Evolutionary conservation across 2,888 invertebrate species (phyloP).

Genomic region (Nowickia ferox): DNA sequence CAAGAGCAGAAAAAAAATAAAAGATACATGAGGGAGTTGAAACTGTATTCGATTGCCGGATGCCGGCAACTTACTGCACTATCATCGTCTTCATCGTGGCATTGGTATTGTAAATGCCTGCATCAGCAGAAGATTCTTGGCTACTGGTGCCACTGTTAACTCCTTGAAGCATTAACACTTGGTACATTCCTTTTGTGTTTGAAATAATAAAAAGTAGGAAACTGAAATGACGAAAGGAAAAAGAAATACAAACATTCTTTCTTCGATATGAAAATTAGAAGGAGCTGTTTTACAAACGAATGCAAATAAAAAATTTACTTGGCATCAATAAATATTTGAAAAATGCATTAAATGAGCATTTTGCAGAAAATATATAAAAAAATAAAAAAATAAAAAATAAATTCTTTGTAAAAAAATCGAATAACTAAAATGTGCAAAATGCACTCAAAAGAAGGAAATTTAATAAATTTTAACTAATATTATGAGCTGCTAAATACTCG

Average conservation of each 20-base stretch:
- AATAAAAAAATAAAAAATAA: neutral
- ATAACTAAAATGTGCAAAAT: neutral
- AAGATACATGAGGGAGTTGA: constrained; percentile 16
- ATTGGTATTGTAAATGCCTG: constrained; percentile 10
- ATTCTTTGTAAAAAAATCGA: neutral
- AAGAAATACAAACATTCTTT: constrained; percentile 36
- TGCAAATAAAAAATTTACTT: constrained; percentile 65
- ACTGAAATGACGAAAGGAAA: neutral
- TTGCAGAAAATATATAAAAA: constrained; percentile 32
- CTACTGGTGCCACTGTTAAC: constrained; percentile 36
- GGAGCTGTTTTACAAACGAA: constrained; percentile 62
- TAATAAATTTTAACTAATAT: constrained; percentile 11
- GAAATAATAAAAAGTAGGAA: constrained; percentile 38
- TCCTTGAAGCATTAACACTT: constrained; percentile 62
- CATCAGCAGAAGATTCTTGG: neutral
- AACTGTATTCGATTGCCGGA: constrained; percentile 51
- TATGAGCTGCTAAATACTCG: neutral
- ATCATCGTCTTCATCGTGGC: constrained; percentile 27
- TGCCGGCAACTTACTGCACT: constrained; percentile 5
- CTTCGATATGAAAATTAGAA: constrained; percentile 60
- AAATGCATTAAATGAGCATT: constrained; percentile 66
- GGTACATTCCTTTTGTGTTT: constrained; percentile 56
- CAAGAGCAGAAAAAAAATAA: neutral
- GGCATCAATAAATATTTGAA: constrained; percentile 68
- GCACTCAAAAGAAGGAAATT: neutral